Conservation (phyloP, 2,113 vertebrate genomes). For the Emydura subglobosa region DNA sequence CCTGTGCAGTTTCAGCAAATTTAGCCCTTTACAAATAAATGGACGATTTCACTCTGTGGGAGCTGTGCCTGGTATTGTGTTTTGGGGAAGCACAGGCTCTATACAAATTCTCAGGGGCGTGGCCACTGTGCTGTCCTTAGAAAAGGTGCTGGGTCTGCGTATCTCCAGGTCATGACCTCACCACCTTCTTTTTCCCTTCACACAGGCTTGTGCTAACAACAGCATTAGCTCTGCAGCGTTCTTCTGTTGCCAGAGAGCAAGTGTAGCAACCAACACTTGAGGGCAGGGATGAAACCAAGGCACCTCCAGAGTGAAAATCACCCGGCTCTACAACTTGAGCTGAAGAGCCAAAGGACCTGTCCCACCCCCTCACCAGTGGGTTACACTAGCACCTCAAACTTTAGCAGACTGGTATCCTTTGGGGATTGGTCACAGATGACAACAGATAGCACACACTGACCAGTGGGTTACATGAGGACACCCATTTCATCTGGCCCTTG, state of each 20-base stretch:
- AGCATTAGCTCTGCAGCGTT: background rate
- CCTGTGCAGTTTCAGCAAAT: fast-evolving
- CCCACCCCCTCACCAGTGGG: background rate
- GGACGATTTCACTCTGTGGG: background rate
- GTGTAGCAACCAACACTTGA: background rate
- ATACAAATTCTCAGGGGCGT: background rate
- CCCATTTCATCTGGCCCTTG: background rate
- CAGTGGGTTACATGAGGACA: background rate
- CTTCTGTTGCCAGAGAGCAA: background rate
- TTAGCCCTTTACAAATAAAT: background rate
- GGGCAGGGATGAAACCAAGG: background rate
- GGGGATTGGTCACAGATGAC: background rate
- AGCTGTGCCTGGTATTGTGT: background rate
- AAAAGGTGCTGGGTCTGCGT: background rate
- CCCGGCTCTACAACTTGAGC: background rate
- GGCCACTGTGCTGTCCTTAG: background rate
- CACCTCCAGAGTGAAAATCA: background rate
- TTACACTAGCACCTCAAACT: background rate
- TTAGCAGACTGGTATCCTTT: background rate
- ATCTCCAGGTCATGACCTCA: background rate
- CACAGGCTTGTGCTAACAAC: background rate
- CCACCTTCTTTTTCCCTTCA: background rate
- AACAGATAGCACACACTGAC: background rate
- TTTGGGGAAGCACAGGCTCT: background rate
- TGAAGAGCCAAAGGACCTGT: background rate